Evolutionary conservation across 2,888 invertebrate species (phyloP).

Genomic region (Drosophila acutilabella): DNA sequence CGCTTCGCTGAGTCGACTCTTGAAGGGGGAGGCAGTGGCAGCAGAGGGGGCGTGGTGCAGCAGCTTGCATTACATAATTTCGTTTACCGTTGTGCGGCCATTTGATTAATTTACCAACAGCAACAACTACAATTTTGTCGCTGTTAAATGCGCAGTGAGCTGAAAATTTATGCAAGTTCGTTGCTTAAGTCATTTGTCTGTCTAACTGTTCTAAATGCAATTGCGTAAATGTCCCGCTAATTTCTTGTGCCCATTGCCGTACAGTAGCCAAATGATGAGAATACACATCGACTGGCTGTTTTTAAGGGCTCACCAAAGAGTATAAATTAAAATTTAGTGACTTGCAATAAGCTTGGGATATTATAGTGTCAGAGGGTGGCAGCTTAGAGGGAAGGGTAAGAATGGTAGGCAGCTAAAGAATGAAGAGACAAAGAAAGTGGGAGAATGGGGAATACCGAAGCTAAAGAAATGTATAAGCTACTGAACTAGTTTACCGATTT

Average conservation of each 20-base stretch:
- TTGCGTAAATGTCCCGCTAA: conserved; percentile 64
- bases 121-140: conserved; percentile 32
- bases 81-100: conserved; percentile 70
- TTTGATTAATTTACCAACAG: conserved; percentile 69
- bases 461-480: too few relatives aligned
- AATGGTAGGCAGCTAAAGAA: neutral
- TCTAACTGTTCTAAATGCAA: conserved; percentile 68
- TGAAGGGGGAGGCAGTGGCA: conserved; percentile 7
- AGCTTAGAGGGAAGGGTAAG: neutral
- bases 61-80: conserved; percentile 71
- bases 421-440: too few relatives aligned
- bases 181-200: conserved; percentile 72
- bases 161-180: conserved; percentile 70
- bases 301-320: neutral
- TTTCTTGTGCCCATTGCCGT: conserved; percentile 28
- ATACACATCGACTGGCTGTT: neutral
- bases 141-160: conserved; percentile 62
- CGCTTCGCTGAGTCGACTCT: conserved; percentile 64
- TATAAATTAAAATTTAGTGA: conserved; percentile 14
- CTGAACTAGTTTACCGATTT: too few relatives aligned
- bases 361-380: neutral
- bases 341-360: conserved; percentile 7
- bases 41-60: conserved; percentile 14
- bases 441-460: too few relatives aligned
- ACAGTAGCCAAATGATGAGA: conserved; percentile 5